Evolutionary conservation across 2,113 vertebrate species (phyloP).

Genomic region (Struthidea cinerea): DNA sequence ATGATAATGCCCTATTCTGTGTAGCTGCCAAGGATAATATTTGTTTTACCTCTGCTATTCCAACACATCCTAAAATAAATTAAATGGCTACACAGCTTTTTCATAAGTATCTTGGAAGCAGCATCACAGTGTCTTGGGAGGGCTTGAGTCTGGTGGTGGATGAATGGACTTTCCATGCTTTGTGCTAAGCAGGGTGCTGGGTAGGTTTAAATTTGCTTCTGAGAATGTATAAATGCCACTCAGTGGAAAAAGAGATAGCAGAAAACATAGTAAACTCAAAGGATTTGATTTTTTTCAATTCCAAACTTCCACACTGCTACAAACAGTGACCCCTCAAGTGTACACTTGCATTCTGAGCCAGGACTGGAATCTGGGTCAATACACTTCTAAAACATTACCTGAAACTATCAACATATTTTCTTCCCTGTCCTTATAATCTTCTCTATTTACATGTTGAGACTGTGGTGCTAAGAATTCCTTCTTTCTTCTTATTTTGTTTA

Average conservation of each 20-base stretch:
- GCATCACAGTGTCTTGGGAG: neutral
- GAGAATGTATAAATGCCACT: neutral
- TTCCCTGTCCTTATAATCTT: neutral
- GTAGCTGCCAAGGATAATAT: neutral
- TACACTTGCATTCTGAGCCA: neutral
- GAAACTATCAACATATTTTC: neutral
- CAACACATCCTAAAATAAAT: conserved; percentile 32
- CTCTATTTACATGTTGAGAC: neutral
- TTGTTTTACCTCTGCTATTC: conserved; percentile 21
- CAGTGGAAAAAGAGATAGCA: neutral
- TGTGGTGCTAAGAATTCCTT: neutral
- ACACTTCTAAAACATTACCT: neutral
- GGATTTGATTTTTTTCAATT: neutral
- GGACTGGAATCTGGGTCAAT: neutral
- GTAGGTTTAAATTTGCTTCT: neutral
- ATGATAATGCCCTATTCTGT: neutral
- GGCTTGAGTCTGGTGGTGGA: neutral
- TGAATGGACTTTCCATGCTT: neutral
- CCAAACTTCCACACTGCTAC: neutral
- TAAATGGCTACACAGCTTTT: neutral
- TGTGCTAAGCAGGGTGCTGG: neutral
- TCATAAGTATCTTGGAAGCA: neutral
- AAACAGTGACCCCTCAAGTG: neutral
- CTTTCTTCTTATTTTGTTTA: neutral
- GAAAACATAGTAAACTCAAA: neutral